Evolutionary conservation across 2,797 vertebrate genomes (phyloP), one percentile per base, ranked within the genome.

Genomic region (Enoplosus armatus): DNA sequence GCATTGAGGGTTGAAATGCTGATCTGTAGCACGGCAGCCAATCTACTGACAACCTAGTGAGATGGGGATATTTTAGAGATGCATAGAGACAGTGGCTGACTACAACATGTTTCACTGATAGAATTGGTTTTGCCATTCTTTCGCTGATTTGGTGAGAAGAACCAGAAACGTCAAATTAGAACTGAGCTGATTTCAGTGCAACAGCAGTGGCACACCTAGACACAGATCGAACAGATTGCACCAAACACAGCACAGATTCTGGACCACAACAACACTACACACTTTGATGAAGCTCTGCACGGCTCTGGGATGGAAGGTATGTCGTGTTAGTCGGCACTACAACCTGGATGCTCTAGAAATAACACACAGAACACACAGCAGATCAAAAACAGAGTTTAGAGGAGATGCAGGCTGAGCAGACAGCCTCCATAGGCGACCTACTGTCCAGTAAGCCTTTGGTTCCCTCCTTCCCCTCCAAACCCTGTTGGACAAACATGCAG

Each of bases 401-500:
- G 93, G 93, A 94, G 93, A 93, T 80, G 89, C 80, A 87, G 93
- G 85, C 91, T 58, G 87, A 84, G 89, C 87, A 79, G 86, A 85
- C 79, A 84, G 85, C 84, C 80, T 84, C 84, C 87, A 55, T 35
- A 70, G 89, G 85, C 51, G 60, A 80, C 73, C 86, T 72, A 80
- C 82, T 89, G 77, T 88, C 86, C 68, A 75, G 82, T 76, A 88
- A 84, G 86, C 80, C 77, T 72, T 83, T 82, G 84, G 79, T 68
- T 77, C 85, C 81, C 87, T 87, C 88, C 80, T 87, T 93, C 92
- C 92, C 92, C 93, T 94, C 92, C 92, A 94, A 94, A 94, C 93
- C 90, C 92, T 93, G 92, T 90, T 85, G 91, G 73, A 92, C 84
- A 92, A 85, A 93, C 94, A 94, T 94, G 93, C 94, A 93, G 87